Evolutionary conservation across 2,113 vertebrate genomes (phyloP).

Genomic region (Triplophysa siluroides): DNA sequence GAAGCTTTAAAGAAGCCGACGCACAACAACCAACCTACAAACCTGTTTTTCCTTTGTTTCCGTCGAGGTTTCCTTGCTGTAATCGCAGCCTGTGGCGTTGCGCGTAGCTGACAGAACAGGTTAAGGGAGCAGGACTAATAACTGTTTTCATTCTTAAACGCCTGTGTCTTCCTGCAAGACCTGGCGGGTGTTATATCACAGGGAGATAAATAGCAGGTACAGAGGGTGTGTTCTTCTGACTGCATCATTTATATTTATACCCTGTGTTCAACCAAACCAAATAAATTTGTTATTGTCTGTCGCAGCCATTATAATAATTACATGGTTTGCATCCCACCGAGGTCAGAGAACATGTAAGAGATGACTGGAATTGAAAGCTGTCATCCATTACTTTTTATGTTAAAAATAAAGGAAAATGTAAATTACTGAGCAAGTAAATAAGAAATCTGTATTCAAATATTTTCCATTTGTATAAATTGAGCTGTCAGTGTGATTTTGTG

Average conservation of each 20-base stretch:
- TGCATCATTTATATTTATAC: background rate
- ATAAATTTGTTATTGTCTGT: slow-evolving; percentile 12
- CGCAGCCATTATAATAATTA: background rate
- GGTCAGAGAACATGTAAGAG: background rate
- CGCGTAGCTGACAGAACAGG: slow-evolving; percentile 46
- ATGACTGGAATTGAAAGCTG: too few relatives aligned
- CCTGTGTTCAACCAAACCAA: background rate
- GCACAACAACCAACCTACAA: slow-evolving; percentile 31
- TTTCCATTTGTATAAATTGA: too few relatives aligned
- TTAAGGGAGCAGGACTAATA: slow-evolving; percentile 49
- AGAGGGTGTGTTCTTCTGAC: background rate
- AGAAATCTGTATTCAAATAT: too few relatives aligned
- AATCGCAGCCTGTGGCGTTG: slow-evolving; percentile 53
- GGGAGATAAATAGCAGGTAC: slow-evolving; percentile 42
- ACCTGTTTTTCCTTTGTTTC: slow-evolving; percentile 40
- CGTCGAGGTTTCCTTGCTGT: slow-evolving; percentile 34
- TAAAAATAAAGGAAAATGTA: too few relatives aligned
- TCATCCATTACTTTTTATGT: too few relatives aligned
- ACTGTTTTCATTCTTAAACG: slow-evolving; percentile 51
- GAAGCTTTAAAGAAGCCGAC: slow-evolving; percentile 46
- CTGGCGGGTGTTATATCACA: slow-evolving; percentile 41
- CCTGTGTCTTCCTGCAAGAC: slow-evolving; percentile 33
- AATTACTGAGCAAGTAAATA: too few relatives aligned
- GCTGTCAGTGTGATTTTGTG: too few relatives aligned
- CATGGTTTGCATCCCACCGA: background rate